Evolutionary conservation across 2,797 vertebrate species (phyloP).

Genomic region (Petrocephalus schoutedeni): DNA sequence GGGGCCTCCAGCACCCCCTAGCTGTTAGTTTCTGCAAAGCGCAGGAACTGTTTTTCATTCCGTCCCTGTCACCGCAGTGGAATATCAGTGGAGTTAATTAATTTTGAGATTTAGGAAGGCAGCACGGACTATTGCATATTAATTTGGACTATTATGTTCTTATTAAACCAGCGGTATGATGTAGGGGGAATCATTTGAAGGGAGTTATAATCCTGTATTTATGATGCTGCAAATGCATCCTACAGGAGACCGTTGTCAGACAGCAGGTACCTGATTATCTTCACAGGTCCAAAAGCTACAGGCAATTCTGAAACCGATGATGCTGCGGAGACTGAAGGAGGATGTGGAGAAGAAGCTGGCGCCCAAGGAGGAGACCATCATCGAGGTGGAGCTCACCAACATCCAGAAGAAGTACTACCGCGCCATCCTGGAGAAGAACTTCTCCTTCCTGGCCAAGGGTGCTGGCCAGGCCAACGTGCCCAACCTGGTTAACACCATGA

Average conservation of each 20-base stretch:
- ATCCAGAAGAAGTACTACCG: slow-evolving; percentile 99
- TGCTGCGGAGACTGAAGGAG: slow-evolving; percentile 93
- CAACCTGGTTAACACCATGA: slow-evolving; percentile 98
- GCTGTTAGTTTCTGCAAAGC: slow-evolving; percentile 21
- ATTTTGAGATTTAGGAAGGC: not conserved
- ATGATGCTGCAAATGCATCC: not conserved
- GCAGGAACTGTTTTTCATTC: not conserved
- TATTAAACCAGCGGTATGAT: not conserved
- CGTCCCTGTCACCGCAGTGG: not conserved
- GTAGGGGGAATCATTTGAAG: not conserved
- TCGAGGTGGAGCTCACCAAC: slow-evolving; percentile 97
- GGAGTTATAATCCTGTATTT: not conserved
- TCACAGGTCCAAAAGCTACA: slow-evolving; percentile 94
- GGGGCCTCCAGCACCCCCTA: slow-evolving; percentile 36
- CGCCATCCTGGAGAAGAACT: slow-evolving; percentile 95
- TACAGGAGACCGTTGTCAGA: not conserved
- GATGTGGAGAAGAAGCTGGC: slow-evolving; percentile 98
- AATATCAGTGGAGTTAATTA: not conserved
- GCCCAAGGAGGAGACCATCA: slow-evolving; percentile 96
- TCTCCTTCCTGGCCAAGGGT: slow-evolving; percentile 95
- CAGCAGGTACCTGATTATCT: slow-evolving; percentile 27
- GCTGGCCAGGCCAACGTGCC: slow-evolving; percentile 95
- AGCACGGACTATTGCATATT: not conserved
- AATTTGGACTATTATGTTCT: not conserved
- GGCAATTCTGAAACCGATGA: slow-evolving; percentile 96